phyloP scores from a whole-genome alignment of 2,888 invertebrate species.

The Sarcophaga caerulescens region DNA sequence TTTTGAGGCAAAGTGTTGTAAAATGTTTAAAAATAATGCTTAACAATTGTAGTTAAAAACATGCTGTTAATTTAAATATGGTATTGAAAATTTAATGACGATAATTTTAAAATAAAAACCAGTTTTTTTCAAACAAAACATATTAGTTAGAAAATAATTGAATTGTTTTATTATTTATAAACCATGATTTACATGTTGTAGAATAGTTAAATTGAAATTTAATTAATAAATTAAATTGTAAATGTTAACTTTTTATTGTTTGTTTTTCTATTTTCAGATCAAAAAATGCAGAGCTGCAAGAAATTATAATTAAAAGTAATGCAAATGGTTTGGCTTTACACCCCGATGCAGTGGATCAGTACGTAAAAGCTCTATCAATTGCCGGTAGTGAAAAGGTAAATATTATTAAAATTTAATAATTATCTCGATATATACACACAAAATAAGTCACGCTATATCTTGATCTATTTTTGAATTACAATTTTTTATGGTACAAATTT shows the following conservation, averaged over 20 bases:
- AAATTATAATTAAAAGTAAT: constrained; percentile 75
- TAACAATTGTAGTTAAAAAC: not conserved
- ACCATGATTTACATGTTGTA: not conserved
- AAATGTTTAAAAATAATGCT: not conserved
- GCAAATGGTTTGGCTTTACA: constrained; percentile 74
- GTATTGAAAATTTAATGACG: too few relatives aligned
- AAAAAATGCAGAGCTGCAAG: constrained; percentile 71
- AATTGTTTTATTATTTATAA: not conserved
- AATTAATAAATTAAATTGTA: too few relatives aligned
- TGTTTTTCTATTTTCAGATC: constrained; percentile 58
- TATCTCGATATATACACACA: too few relatives aligned
- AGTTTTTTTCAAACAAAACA: not conserved
- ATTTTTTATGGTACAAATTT: not conserved
- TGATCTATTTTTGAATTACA: not conserved
- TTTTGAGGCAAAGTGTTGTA: constrained; percentile 8
- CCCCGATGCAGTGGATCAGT: constrained; percentile 79
- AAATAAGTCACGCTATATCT: too few relatives aligned
- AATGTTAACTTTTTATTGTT: not conserved
- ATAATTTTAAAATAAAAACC: too few relatives aligned
- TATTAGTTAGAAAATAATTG: not conserved
- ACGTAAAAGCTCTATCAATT: constrained; percentile 78
- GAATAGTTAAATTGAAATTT: too few relatives aligned
- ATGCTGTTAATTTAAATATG: not conserved
- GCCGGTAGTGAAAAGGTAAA: constrained; percentile 76
- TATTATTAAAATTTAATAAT: not conserved